Evolutionary conservation across 2,888 invertebrate genomes (phyloP).

Genomic region (Diarsia mendica): DNA sequence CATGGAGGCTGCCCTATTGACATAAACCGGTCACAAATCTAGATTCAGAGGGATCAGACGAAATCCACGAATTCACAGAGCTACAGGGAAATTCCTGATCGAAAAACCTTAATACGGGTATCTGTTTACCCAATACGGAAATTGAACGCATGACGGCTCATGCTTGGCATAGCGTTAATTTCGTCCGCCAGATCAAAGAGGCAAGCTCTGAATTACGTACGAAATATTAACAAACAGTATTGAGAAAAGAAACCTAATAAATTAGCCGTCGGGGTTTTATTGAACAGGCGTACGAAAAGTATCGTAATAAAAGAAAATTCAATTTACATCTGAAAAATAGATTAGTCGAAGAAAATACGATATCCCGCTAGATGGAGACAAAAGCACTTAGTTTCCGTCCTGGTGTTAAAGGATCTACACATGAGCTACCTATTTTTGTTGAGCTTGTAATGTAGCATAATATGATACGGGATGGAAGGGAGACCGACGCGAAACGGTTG

Average conservation of each 20-base stretch:
- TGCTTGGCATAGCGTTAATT: background rate
- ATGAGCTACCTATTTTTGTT: background rate
- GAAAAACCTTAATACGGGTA: no score
- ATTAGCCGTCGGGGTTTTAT: slow-evolving; percentile 4
- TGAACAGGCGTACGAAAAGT: slow-evolving; percentile 17
- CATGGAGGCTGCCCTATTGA: background rate
- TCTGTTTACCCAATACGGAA: background rate
- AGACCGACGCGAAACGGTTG: no score
- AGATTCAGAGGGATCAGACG: background rate
- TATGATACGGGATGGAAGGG: no score
- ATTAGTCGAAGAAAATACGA: background rate
- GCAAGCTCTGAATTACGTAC: background rate
- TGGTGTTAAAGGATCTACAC: background rate
- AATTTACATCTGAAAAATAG: slow-evolving; percentile 11
- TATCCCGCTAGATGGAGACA: slow-evolving; percentile 6
- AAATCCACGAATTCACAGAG: no score
- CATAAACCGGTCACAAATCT: background rate
- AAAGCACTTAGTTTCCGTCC: slow-evolving; percentile 10
- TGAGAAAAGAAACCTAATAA: slow-evolving; percentile 26
- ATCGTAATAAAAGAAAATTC: slow-evolving; percentile 16
- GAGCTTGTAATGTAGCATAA: background rate
- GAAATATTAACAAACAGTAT: background rate
- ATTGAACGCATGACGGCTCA: background rate
- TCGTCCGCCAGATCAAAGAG: background rate
- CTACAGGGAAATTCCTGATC: background rate